Base-by-base conservation (phyloP, 2,797 vertebrate species). In the Neosilurus hyrtlii region DNA sequence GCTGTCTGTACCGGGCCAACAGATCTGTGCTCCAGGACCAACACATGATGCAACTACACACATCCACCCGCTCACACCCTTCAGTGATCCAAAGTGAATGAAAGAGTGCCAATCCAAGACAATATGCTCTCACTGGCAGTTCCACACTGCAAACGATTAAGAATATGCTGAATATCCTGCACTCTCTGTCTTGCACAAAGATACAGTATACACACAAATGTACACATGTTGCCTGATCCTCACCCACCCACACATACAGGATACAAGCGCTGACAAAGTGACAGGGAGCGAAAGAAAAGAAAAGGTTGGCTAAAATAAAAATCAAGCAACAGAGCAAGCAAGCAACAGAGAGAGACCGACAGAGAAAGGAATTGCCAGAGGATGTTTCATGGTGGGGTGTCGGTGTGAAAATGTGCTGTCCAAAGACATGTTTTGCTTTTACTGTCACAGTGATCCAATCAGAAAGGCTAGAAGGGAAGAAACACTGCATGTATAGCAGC, bases 71-170 rank as follows among this genome's bases (percentile, higher is more conserved):
- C 82, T 57, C 75, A 72, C 75, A 66, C 20, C 10, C 49, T 65
- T 26, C 57, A 83, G 37, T 72, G 78, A 85, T 85, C 84, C 82
- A 89, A 88, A 86, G 88, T 86, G 86, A 88, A 90, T 85, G 86
- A 81, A 70, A 73, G 84, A 88, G 66, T 89, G 91, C 91, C 93
- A 91, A 88, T 89, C 78, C 75, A 79, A 73, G 87, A 88, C 92
- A 93, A 94, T 94, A 93, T 93, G 92, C 86, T 92, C 88, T 83
- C 85, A 71, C 86, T 93, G 93, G 93, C 92, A 92, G 84, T 82
- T 83, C 84, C 86, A 86, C 85, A 82, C 79, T 67, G 86, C 84
- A 85, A 79, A 89, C 83, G 72, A 30, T 75, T 82, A 81, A 87
- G 83, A 80, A 73, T 85, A 72, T 15, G 68, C 83, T 84, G 71